Base-by-base conservation (phyloP, 2,888 invertebrate genomes). In the Phalera bucephala region DNA sequence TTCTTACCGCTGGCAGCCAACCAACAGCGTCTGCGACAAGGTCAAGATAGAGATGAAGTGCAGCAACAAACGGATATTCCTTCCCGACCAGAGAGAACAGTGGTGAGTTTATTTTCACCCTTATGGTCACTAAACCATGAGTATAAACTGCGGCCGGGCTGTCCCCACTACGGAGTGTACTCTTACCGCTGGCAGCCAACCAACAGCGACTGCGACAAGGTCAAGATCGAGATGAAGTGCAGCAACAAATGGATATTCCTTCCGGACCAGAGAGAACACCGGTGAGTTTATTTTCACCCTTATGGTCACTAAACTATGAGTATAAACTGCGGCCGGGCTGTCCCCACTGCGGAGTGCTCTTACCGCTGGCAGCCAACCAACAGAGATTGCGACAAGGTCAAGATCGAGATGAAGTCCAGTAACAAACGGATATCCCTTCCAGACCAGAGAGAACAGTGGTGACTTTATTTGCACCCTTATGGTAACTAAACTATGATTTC, bases 151-250 rank as follows among this genome's bases (percentile, higher is more conserved):
- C 54, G 51, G 3, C 66, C 73, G 0, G 89, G 89, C 4, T 90
- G 90, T 36, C 89, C 90, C 0, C 90, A 90, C 74, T 90, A 90
- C 55, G 90, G 90, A 0, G 77, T 87, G 20, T 52, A 58, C 53
- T 66, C 79, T 4, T 72, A 74, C 55, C 62, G 76, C 22, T 81
- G 85, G 82, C 71, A 57, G 51, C 81, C 88, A 0, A 77, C 54
- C 42, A 88, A 88, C 64, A 44, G 48, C 0, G 64, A 60, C 7
- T 72, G 75, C 41, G 33, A 19, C 32, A 72, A 62, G 19, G 85
- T 89, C 26, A 61, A 60, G 25, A 33, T 88, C 2, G 53, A 62
- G 22, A 82, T 86, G 82, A 65, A 69, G 31, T 81, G 79, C 63
- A 71, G 68, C 37, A 81, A 80, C 44, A 80, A 81, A 47, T 66